phyloP scores from a whole-genome alignment of 2,113 vertebrate species.

The Crotalus viridis region DNA sequence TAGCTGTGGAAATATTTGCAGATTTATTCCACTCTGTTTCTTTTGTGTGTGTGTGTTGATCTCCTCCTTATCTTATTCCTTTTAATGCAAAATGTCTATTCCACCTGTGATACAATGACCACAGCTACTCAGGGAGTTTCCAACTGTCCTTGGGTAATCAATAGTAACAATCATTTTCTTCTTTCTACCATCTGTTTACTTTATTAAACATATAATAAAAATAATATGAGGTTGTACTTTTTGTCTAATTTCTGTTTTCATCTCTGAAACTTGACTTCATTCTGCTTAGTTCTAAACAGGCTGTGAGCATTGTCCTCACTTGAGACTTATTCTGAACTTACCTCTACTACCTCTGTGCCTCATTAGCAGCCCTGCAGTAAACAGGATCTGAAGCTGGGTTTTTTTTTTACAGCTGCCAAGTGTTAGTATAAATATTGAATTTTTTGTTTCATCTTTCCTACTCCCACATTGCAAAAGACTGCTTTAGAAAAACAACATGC shows the following conservation, averaged over 20 bases:
- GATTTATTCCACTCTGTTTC: not conserved
- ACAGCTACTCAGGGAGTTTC: not conserved
- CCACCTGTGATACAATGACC: not conserved
- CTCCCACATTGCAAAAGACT: not conserved
- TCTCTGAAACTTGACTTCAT: not conserved
- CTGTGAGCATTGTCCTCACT: not conserved
- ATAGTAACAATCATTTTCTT: conserved; percentile 1
- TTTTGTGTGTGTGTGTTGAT: not conserved
- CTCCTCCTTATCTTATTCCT: not conserved
- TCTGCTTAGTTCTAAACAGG: not conserved
- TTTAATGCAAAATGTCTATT: not conserved
- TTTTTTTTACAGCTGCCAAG: not conserved
- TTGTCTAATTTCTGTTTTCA: not conserved
- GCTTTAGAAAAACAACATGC: not conserved
- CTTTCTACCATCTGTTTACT: not conserved
- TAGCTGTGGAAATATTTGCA: not conserved
- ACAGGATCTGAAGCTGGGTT: not conserved
- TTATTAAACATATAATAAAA: not conserved
- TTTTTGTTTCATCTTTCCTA: not conserved
- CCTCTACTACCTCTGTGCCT: not conserved
- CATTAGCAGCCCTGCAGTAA: conserved; percentile 15
- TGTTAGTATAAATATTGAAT: conserved; percentile 5
- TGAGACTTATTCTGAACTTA: not conserved
- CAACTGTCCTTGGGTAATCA: not conserved
- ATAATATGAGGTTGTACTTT: not conserved